Percentiles rank a stretch among this genome's conserved stretches.
phyloP scores from a whole-genome alignment of 30 jellyfish, hydroid and myxozoan species.

The Pseudorhiza aurosa region DNA sequence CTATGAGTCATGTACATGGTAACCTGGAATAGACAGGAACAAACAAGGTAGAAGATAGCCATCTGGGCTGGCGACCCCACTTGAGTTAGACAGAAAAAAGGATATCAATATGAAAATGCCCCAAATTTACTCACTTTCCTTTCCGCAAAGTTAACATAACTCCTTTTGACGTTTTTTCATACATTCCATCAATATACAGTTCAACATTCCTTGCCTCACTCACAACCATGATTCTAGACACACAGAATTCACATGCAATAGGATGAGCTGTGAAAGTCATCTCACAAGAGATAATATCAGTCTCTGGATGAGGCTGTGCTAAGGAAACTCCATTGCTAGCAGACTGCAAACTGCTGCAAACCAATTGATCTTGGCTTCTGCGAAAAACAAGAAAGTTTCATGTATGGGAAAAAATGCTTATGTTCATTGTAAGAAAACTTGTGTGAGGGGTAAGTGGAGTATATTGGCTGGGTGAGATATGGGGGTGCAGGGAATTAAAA shows the following conservation, averaged over 20 bases:
- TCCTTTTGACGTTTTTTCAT: constrained; percentile 91
- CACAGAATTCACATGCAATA: constrained; percentile 57
- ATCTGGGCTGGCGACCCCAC: too few species aligned
- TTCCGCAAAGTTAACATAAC: constrained; percentile 75
- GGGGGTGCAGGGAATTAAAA: too few species aligned
- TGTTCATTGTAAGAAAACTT: background rate
- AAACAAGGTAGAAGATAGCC: too few species aligned
- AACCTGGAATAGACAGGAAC: too few species aligned
- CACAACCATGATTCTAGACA: constrained; percentile 69
- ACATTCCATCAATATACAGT: constrained; percentile 84
- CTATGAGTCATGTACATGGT: too few species aligned
- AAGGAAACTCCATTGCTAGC: constrained; percentile 68
- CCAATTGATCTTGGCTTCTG: constrained; percentile 70
- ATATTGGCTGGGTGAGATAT: too few species aligned
- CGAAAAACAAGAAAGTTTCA: background rate
- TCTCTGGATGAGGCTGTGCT: constrained; percentile 83
- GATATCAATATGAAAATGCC: too few species aligned
- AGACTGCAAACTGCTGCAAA: constrained; percentile 60
- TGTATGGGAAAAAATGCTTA: background rate
- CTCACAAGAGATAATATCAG: constrained; percentile 81
- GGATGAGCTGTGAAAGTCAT: constrained; percentile 85
- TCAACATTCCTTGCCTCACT: constrained; percentile 96
- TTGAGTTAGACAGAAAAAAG: too few species aligned
- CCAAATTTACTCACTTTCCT: constrained; percentile 82
- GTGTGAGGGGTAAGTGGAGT: too few species aligned